These are phyloP conservation scores for Sphinx pinastri DNA, from an alignment of 2,888 invertebrate genomes.

Conservation along the genomic window DNA sequence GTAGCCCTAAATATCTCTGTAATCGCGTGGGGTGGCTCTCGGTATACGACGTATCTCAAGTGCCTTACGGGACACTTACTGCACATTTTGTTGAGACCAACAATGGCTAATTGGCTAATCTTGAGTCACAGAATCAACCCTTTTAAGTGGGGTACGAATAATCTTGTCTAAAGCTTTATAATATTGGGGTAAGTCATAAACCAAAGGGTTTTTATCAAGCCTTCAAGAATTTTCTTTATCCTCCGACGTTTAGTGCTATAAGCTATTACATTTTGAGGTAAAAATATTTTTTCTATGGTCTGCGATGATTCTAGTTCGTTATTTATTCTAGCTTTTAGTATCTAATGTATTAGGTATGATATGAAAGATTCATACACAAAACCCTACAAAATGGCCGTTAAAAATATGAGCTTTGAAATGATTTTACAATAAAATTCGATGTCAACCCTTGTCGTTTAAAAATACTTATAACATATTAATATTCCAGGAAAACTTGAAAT, in stretches of 20 bases:
- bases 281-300: neutral
- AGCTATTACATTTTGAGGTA: neutral
- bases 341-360: too few species aligned
- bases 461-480: too few species aligned
- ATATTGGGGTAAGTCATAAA: neutral
- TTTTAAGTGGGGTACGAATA: constrained; percentile 5
- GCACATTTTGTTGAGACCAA: constrained; percentile 18
- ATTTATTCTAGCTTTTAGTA: too few species aligned
- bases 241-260: neutral
- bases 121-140: constrained; percentile 3
- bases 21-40: neutral
- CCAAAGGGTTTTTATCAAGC: neutral
- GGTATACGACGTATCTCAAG: neutral
- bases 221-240: neutral
- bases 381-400: too few species aligned
- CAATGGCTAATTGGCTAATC: constrained; percentile 18
- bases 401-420: too few species aligned
- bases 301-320: too few species aligned
- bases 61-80: neutral
- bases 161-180: neutral
- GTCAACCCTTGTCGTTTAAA: too few species aligned
- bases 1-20: neutral
- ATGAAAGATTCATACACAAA: too few species aligned
- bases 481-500: too few species aligned
- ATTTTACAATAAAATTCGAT: too few species aligned